Base-by-base conservation (phyloP, 2,888 invertebrate species). In the Heliconius hortense region DNA sequence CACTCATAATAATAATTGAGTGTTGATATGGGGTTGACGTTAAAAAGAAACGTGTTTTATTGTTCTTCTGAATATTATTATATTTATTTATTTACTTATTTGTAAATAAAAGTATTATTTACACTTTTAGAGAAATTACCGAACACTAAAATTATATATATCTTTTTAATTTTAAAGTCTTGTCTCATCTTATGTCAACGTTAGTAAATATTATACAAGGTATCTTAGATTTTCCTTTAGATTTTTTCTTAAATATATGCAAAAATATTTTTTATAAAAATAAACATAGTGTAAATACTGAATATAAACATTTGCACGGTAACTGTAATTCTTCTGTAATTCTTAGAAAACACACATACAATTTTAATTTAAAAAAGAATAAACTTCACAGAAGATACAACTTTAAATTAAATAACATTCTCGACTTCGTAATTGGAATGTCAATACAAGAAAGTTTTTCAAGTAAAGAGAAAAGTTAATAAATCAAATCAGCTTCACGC, bases 401-500 rank as follows among this genome's bases (percentile, higher is more conserved):
- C 24, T 70, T 71, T 26, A 71, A 71, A 35, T 11, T 60, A 60
- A 71, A 60, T 39, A 39, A 39, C 35, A 60, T 71, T 71, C 11
- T 4, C 35, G 24, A 60, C 39, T 24, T 60, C 26, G 39, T 71
- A 71, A 71, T 71, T 60, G 60, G 39, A 71, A 71, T 43, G 60
- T 60, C 71, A 24, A 60, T 71, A 39, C 71, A 71, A 43, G 21
- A 60, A 71, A 39, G 60, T 62, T 71, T 71, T 62, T 28, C 7
- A 69, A 69, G 28, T 56, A 56, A 60, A 48, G 31, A 11, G 28
- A 56, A 28, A 48, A 39, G 21, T 5, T 62, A 43, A 60, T 60
- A n/a, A n/a, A n/a, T n/a, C n/a, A n/a, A n/a, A n/a, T n/a, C n/a
- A n/a, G n/a, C n/a, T n/a, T n/a, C n/a, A n/a, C n/a, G n/a, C n/a